phyloP scores from a whole-genome alignment of 2,888 invertebrate species.

The Callosobruchus maculatus region DNA sequence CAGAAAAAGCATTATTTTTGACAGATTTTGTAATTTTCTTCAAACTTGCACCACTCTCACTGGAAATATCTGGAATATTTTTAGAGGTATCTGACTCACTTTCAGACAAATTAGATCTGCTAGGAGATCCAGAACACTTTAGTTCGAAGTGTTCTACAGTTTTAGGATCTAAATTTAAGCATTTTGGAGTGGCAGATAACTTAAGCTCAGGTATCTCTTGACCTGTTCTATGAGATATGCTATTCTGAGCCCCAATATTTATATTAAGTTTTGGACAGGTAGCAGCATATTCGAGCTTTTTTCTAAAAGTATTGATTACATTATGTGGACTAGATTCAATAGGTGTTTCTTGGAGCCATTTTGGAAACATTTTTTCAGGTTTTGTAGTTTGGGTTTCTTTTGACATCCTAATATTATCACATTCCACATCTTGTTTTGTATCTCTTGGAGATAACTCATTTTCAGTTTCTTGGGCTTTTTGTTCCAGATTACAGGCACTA shows the following conservation, averaged over 20 bases:
- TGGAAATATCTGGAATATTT: constrained; percentile 47
- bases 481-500: not conserved
- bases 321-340: constrained; percentile 54
- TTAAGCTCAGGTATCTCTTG: not conserved
- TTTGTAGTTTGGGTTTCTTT: constrained; percentile 19
- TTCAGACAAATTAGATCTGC: constrained; percentile 3
- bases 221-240: not conserved
- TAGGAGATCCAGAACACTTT: not conserved
- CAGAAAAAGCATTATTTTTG: constrained; percentile 7
- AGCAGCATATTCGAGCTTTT: constrained; percentile 50
- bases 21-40: constrained; percentile 21
- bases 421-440: too few species aligned
- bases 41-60: constrained; percentile 35
- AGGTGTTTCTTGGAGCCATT: constrained; percentile 26
- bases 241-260: constrained; percentile 34
- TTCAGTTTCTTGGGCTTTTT: not conserved
- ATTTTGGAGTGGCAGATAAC: not conserved
- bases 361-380: constrained; percentile 11
- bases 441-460: too few species aligned
- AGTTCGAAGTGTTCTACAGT: not conserved
- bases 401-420: not conserved
- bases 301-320: constrained; percentile 58
- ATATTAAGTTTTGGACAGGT: constrained; percentile 26
- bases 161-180: not conserved
- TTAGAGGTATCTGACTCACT: constrained; percentile 48